Evolutionary conservation across 2,888 invertebrate genomes (phyloP).

Genomic region (Nasonovia ribisnigri): DNA sequence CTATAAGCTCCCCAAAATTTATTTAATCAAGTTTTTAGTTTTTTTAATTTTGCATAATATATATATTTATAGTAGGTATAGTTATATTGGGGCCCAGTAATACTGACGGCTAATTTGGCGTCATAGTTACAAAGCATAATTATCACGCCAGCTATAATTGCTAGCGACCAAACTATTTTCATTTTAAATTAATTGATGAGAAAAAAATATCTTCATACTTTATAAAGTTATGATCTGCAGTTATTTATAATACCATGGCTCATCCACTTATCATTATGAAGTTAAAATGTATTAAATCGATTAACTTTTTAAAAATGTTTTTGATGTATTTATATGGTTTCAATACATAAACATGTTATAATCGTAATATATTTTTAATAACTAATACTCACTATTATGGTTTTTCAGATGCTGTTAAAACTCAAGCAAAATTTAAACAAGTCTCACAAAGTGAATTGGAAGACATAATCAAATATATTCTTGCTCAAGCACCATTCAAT

Average conservation of each 20-base stretch:
- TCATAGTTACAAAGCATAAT: too few species aligned
- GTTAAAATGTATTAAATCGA: background rate
- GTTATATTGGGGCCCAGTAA: too few species aligned
- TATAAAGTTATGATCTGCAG: background rate
- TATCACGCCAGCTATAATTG: background rate
- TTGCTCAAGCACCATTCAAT: background rate
- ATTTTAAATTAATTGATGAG: background rate
- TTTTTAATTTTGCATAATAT: background rate
- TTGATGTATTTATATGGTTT: background rate
- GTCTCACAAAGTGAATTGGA: background rate
- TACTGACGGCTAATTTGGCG: too few species aligned
- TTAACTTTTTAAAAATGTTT: background rate
- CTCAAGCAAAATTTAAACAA: background rate
- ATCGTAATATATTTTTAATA: background rate
- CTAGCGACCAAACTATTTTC: background rate
- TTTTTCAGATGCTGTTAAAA: background rate
- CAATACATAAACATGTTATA: background rate
- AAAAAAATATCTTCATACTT: background rate
- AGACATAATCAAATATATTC: background rate
- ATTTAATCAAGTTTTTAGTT: too few species aligned
- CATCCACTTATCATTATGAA: background rate
- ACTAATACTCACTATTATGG: background rate
- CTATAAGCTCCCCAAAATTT: background rate
- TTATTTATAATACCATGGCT: background rate
- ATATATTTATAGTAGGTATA: background rate